Evolutionary conservation across 2,113 vertebrate genomes (phyloP), one percentile per base, ranked within the genome.

Genomic region (Pithys albifrons): DNA sequence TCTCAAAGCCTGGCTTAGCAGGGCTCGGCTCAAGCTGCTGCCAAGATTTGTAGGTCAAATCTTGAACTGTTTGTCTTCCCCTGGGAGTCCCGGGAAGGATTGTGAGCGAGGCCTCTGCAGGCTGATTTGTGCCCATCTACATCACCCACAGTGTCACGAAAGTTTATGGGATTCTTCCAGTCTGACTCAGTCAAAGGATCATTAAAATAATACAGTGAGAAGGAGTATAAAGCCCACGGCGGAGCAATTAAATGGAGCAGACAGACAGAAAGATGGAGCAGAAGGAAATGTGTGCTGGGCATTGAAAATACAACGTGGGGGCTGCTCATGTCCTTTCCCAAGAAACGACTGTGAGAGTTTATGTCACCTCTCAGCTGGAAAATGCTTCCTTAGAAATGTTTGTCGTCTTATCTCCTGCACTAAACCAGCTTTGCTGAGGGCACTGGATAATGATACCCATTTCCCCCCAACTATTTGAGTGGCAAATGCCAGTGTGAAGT

Each of bases 201-300:
- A 81, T 96, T 97, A 92, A 96, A 97, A 96, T 93, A 93, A 93
- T 86, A 86, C 92, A 88, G 90, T 79, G 90, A 95, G 93, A 81
- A 94, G 75, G 83, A 52, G 76, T 49, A 64, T 67, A 8, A 92
- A 89, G n/a, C 19, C 95, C 95, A 94, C 83, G 16, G 41, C 0
- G 62, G 92, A 52, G 96, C 91, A 89, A 71, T 96, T 55, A 93
- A 91, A 94, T 5, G 0, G 12, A 89, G 91, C 88, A 95, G 96
- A 80, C 69, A 55, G 91, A 83, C 3, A 77, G 87, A 54, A 78
- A 80, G 89, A 85, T 24, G 73, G 92, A 92, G 78, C 79, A 93
- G 90, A 83, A 76, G 76, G 73, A 93, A 89, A 79, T n/a, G 46
- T 52, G 43, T 13, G 51, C 75, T 48, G 82, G 88, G 61, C 79